These are phyloP conservation scores for Alitta virens DNA, from an alignment of 2,888 invertebrate genomes.

Conservation along the genomic window DNA sequence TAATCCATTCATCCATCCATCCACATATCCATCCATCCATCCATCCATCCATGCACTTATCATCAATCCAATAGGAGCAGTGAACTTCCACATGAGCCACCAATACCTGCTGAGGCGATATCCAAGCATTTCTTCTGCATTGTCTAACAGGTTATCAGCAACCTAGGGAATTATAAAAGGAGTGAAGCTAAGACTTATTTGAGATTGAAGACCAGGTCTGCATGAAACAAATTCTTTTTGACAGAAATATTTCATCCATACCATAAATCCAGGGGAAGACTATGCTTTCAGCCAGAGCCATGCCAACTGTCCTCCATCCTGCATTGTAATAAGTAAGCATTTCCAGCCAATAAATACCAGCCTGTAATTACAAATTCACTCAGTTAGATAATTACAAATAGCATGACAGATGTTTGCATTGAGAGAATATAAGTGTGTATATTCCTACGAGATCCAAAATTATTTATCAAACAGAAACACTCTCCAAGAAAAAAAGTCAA, in stretches of 20 bases:
- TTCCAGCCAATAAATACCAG: conserved; percentile 24
- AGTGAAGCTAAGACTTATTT: no score
- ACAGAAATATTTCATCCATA: conserved; percentile 57
- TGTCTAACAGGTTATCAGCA: conserved; percentile 17
- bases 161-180: no score
- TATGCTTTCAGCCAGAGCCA: conserved; percentile 69
- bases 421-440: no score
- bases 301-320: conserved; percentile 61
- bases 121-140: conserved; percentile 30
- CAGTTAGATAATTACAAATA: no score
- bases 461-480: no score
- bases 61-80: conserved; percentile 69
- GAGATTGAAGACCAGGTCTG: no score
- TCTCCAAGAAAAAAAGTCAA: no score
- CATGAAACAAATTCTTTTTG: no score
- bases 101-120: conserved; percentile 60
- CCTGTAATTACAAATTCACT: conserved; percentile 12
- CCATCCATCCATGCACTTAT: conserved; percentile 62
- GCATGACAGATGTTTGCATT: no score
- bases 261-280: conserved; percentile 73
- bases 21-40: no score
- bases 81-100: conserved; percentile 71
- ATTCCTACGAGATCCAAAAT: no score
- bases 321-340: conserved; percentile 39
- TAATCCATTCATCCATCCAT: no score